Evolutionary conservation across 2,797 vertebrate genomes (phyloP).

Genomic region (Podarcis siculus): DNA sequence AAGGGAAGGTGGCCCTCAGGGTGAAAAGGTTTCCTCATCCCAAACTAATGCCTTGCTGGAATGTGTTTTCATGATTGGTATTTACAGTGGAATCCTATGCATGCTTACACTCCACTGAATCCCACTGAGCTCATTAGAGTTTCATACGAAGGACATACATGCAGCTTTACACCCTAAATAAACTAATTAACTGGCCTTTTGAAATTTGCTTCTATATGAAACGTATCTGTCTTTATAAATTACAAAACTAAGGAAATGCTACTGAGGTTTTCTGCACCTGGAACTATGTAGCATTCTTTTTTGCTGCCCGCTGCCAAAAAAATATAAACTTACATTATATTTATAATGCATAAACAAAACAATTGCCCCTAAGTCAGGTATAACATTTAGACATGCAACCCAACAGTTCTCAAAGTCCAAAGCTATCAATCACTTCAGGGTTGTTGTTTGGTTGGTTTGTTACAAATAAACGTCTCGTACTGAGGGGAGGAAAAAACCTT

Average conservation of each 20-base stretch:
- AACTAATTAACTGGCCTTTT: conserved; percentile 55
- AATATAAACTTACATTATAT: neutral
- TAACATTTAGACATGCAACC: conserved; percentile 52
- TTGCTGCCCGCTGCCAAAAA: conserved; percentile 38
- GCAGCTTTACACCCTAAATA: conserved; percentile 19
- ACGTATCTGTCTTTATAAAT: conserved; percentile 45
- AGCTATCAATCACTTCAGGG: conserved; percentile 32
- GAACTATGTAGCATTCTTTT: neutral
- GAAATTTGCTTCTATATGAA: conserved; percentile 55
- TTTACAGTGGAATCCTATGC: conserved; percentile 21
- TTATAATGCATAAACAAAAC: conserved; percentile 55
- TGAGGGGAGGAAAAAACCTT: conserved; percentile 1
- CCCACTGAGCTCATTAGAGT: too few relatives aligned
- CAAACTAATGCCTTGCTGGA: conserved; percentile 49
- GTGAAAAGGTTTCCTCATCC: too few relatives aligned
- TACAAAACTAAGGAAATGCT: neutral
- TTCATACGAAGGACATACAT: too few relatives aligned
- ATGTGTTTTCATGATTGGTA: conserved; percentile 50
- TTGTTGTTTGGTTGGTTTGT: neutral
- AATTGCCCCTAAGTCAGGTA: conserved; percentile 32
- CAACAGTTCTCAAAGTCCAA: conserved; percentile 2
- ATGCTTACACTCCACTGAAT: too few relatives aligned
- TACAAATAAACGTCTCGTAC: conserved; percentile 30
- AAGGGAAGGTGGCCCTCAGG: too few relatives aligned
- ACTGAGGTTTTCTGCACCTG: neutral